Percentiles rank a stretch among this genome's conserved stretches.
Evolutionary conservation across 2,888 invertebrate species (phyloP).

Genomic region (Trachelus troglodyta): DNA sequence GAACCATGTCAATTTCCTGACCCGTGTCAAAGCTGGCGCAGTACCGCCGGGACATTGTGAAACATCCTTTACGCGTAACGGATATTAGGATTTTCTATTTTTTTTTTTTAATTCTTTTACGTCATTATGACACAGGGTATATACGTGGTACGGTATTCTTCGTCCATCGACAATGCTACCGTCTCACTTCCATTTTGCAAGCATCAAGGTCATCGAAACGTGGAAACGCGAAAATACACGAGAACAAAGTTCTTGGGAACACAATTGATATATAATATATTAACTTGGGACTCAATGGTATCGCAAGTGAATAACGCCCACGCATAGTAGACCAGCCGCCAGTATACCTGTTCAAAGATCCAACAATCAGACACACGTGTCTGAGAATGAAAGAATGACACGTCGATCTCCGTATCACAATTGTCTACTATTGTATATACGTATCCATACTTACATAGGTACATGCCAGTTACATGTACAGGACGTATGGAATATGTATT

Average conservation of each 20-base stretch:
- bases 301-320: not conserved
- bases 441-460: not conserved
- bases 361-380: not conserved
- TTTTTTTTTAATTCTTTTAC: not conserved
- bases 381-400: not conserved
- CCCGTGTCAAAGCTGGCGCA: not conserved
- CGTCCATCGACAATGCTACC: not conserved
- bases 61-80: not conserved
- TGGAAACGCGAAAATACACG: not conserved
- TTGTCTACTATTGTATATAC: not conserved
- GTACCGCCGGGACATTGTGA: not conserved
- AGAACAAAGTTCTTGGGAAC: not conserved
- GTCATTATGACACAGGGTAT: not conserved
- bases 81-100: not conserved
- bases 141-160: not conserved
- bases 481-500: not conserved
- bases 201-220: not conserved
- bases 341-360: not conserved
- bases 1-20: conserved; percentile 6
- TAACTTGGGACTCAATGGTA: not conserved
- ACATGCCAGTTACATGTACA: not conserved
- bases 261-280: not conserved
- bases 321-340: not conserved
- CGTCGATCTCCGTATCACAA: not conserved
- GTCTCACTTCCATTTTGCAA: not conserved